These are phyloP conservation scores for Pseudomyrmex flavicornis DNA, from an alignment of 1,140 invertebrate species.

Conservation along the genomic window DNA sequence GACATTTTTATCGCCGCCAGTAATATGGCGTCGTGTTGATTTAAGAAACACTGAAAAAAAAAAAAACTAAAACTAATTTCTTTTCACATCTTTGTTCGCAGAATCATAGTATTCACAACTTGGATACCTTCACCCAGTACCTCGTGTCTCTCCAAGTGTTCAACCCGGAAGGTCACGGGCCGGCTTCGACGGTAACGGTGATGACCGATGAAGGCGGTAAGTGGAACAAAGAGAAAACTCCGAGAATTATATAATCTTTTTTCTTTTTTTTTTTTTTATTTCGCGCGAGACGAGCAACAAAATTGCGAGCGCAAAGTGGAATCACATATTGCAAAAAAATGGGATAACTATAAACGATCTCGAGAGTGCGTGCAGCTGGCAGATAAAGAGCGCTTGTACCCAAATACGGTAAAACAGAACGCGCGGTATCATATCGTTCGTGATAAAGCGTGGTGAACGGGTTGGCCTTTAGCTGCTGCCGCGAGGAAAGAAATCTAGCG, in stretches of 20 bases:
- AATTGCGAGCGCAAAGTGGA: neutral
- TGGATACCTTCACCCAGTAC: constrained; percentile 91
- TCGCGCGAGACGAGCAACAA: neutral
- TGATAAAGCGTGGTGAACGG: neutral
- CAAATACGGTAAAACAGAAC: constrained; percentile 48
- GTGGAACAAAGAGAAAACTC: constrained; percentile 70
- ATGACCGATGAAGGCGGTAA: constrained; percentile 94
- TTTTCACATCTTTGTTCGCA: constrained; percentile 80
- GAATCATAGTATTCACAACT: constrained; percentile 89
- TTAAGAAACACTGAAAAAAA: neutral
- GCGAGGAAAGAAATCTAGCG: constrained; percentile 28
- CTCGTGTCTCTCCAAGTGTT: constrained; percentile 91
- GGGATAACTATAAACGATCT: too few species aligned
- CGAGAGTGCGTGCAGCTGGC: neutral
- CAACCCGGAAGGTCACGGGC: constrained; percentile 91
- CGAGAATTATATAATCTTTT: neutral
- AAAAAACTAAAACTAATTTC: neutral
- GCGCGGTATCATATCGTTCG: neutral
- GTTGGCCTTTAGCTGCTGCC: constrained; percentile 36
- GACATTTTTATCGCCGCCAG: neutral
- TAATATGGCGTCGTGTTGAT: neutral
- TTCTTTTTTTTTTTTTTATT: neutral
- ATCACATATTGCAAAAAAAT: neutral
- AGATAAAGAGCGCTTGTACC: constrained; percentile 19
- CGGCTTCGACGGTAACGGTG: constrained; percentile 89